Evolutionary conservation across 2,113 vertebrate species (phyloP).

Genomic region (Lophius piscatorius): DNA sequence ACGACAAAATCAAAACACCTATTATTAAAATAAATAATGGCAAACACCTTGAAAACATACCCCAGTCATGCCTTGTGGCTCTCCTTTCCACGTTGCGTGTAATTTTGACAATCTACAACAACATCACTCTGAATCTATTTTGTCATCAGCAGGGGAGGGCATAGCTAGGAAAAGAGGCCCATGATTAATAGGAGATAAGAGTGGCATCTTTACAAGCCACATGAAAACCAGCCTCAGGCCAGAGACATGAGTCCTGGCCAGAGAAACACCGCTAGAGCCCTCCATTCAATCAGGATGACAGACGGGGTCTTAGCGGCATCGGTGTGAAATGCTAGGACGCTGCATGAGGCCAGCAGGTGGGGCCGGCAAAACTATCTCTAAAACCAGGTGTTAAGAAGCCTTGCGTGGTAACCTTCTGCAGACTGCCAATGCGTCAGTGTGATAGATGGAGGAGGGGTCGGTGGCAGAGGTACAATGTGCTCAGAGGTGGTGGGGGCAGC

Average conservation of each 20-base stretch:
- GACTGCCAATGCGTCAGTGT: constrained; percentile 62
- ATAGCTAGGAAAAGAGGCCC: constrained; percentile 49
- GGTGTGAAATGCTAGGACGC: constrained; percentile 55
- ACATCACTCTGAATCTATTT: constrained; percentile 56
- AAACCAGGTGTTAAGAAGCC: constrained; percentile 68
- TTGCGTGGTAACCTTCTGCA: constrained; percentile 71
- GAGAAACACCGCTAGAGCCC: constrained; percentile 35
- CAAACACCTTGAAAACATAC: constrained; percentile 10
- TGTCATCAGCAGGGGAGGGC: constrained; percentile 65
- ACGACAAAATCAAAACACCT: not conserved
- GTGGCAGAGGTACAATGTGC: constrained; percentile 46
- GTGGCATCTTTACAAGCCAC: constrained; percentile 57
- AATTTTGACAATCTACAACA: constrained; percentile 65
- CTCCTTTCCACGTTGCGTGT: constrained; percentile 38
- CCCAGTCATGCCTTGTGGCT: not conserved
- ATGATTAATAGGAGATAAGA: constrained; percentile 59
- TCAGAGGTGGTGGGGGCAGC: constrained; percentile 17
- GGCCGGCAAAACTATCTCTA: constrained; percentile 36
- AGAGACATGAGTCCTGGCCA: constrained; percentile 50
- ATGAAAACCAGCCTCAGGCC: constrained; percentile 47
- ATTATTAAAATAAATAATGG: not conserved
- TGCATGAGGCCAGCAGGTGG: constrained; percentile 61
- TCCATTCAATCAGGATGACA: constrained; percentile 67
- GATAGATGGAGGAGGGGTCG: constrained; percentile 65
- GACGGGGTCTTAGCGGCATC: constrained; percentile 54